Evolutionary conservation across 2,888 invertebrate genomes (phyloP), one percentile per base, ranked within the genome.

Genomic region (Hypomecis atomaria): DNA sequence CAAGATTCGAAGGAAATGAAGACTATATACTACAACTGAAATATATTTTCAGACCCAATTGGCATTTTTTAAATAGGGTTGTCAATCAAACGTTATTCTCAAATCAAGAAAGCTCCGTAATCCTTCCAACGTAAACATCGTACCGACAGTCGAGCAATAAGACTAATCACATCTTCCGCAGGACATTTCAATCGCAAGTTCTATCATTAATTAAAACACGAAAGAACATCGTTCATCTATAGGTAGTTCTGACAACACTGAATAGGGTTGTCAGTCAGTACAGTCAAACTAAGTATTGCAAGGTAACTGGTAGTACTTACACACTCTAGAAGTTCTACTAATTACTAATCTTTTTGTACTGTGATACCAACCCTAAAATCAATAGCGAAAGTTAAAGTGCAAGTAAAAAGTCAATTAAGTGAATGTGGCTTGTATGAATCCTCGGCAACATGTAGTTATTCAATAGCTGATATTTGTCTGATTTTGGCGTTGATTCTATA

Each of bases 171-270:
- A 59, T 67, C 55, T 69, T 80, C 78, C 76, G 78, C 78, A 84
- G 83, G 86, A 87, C 85, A 79, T 84, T 84, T 84, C 86, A 85
- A 86, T 87, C 87, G 83, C 77, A 71, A 78, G 77, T 78, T 76
- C 81, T 72, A 79, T 84, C 83, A 81, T 87, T 89, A 90, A 91
- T 92, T 92, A 90, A 91, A 89, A 85, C 72, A 81, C 81, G 78
- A 80, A 81, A 80, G 84, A 78, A 81, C 83, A 84, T 89, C 90
- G 86, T 90, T 86, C 87, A 85, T 90, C 90, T 90, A n/a, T n/a
- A n/a, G n/a, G n/a, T n/a, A 90, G 86, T 82, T 84, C 81, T 79
- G 85, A 65, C 60, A 60, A 55, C 13, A 11, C 3, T 8, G 36
- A 43, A 6, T n/a, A 52, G 52, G 52, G 52, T 40, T 52, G 33